Evolutionary conservation across 2,113 vertebrate species (phyloP).

Genomic region (Dicaeum eximium): DNA sequence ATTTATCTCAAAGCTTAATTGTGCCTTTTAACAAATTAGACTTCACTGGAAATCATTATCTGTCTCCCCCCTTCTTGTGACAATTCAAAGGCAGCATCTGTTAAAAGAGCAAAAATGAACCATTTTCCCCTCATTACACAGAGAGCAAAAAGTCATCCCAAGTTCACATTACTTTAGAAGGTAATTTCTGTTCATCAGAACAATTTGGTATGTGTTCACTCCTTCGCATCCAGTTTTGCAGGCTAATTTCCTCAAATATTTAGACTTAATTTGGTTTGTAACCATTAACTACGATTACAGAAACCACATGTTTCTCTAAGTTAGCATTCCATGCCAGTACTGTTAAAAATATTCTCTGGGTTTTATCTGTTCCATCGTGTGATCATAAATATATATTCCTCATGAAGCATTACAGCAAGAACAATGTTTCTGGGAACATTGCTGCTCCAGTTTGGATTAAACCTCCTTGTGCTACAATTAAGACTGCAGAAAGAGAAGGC

Average conservation of each 20-base stretch:
- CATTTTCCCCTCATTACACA: constrained; percentile 8
- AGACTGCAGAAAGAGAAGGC: neutral
- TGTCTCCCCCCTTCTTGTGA: constrained; percentile 7
- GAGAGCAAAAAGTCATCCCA: constrained; percentile 36
- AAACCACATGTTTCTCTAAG: neutral
- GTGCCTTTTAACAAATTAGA: constrained; percentile 41
- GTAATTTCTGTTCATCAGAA: constrained; percentile 48
- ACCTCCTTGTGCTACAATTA: neutral
- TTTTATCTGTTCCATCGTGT: neutral
- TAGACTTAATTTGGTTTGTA: neutral
- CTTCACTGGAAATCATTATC: constrained; percentile 52
- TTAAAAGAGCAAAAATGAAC: constrained; percentile 38
- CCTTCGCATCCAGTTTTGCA: neutral
- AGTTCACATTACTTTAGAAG: constrained; percentile 49
- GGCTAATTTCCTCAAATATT: constrained; percentile 29
- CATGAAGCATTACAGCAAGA: neutral
- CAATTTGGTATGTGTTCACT: neutral
- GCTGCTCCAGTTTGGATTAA: neutral
- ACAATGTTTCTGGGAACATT: neutral
- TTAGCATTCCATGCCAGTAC: neutral
- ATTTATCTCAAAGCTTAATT: constrained; percentile 53
- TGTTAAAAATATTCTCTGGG: neutral
- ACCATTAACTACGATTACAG: neutral
- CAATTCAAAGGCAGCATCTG: constrained; percentile 53
- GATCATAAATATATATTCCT: neutral